Base-by-base conservation (phyloP, 2,888 invertebrate genomes). In the Papilio elwesi region DNA sequence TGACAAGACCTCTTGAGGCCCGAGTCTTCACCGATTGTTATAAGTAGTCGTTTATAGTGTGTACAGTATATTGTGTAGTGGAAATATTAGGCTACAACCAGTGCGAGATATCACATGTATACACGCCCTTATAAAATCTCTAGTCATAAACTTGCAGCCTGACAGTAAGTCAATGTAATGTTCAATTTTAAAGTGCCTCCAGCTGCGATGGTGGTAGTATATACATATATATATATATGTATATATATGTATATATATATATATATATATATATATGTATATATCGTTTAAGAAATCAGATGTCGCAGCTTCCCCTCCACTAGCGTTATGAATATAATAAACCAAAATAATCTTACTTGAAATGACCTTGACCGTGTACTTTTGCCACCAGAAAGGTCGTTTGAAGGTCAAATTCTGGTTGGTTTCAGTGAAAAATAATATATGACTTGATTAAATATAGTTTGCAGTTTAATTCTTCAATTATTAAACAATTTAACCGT, bases 81-180 rank as follows among this genome's bases (percentile, higher is more conserved):
- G n/a, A n/a, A n/a, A n/a, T n/a, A n/a, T n/a, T n/a, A n/a, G n/a
- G n/a, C n/a, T n/a, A n/a, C n/a, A n/a, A n/a, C n/a, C n/a, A n/a
- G n/a, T n/a, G n/a, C n/a, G n/a, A n/a, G n/a, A n/a, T n/a, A n/a
- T n/a, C n/a, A n/a, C 71, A n/a, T 38, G 48, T 65, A 51, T 13
- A 47, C 8, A 12, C 49, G 38, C 16, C 71, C 55, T 51, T 57
- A 66, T 12, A 51, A 66, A 13, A 59, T 66, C 57, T 57, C 71
- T 66, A 66, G 57, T 43, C 57, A 51, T 71, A 66, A 71, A 71
- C 51, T 71, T 43, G 49, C 12, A 15, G 65, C 16, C 57, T 66
- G 70, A 70, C 64, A 64, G 65, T 43, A 16, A 48, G 48, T 48
- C 71, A 16, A 70, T 57, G 57, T 57, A 66, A 71, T 43, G 51